Conservation (phyloP, 1,140 invertebrate species). For the Dendroctonus valens region DNA sequence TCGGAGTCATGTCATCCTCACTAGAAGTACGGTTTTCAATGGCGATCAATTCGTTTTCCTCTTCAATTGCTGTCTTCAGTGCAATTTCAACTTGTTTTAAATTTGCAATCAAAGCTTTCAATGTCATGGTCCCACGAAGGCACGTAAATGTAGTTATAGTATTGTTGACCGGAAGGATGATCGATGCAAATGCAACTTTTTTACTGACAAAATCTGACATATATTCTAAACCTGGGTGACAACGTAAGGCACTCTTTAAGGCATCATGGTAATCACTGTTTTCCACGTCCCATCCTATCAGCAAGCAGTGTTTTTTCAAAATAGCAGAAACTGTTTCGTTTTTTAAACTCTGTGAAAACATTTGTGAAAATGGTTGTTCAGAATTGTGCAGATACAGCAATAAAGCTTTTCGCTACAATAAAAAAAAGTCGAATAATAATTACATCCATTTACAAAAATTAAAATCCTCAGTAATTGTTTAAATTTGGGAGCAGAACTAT, state of each 20-base stretch:
- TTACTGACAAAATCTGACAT: conserved; percentile 25
- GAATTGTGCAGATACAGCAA: conserved; percentile 40
- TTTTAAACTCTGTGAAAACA: conserved; percentile 31
- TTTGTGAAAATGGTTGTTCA: conserved; percentile 32
- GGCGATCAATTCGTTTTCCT: conserved; percentile 29
- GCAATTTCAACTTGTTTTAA: conserved; percentile 27
- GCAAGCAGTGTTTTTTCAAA: conserved; percentile 29
- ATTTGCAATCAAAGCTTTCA: conserved; percentile 24
- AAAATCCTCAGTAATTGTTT: no score
- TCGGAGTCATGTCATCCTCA: conserved; percentile 30
- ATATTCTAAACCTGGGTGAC: conserved; percentile 20
- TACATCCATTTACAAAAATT: no score
- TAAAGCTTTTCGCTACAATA: conserved; percentile 36
- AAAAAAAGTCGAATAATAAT: neutral
- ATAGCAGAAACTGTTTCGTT: conserved; percentile 25
- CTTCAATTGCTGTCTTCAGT: conserved; percentile 26
- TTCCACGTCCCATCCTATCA: conserved; percentile 39
- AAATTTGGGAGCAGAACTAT: no score
- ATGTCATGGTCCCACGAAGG: conserved; percentile 28
- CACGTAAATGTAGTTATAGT: conserved; percentile 31
- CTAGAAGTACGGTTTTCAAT: conserved; percentile 11
- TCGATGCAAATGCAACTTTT: conserved; percentile 26
- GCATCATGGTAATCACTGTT: conserved; percentile 32
- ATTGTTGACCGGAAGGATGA: conserved; percentile 32
- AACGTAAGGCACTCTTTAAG: conserved; percentile 31